These are phyloP conservation scores for Chroicocephalus ridibundus DNA, from an alignment of 2,113 vertebrate species.

Conservation along the genomic window DNA sequence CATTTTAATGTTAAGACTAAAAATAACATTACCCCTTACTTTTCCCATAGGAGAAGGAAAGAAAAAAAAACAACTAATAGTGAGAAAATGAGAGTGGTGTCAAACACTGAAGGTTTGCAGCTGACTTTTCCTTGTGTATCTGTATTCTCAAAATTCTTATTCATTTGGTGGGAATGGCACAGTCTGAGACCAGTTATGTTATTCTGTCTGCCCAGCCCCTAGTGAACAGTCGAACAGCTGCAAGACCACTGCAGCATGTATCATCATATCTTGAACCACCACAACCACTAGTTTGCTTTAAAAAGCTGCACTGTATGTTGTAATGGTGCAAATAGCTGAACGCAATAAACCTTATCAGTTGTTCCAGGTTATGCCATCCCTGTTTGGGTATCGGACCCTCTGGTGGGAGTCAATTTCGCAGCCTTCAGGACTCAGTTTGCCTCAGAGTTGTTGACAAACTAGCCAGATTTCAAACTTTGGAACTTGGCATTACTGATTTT, in stretches of 20 bases:
- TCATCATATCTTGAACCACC: not conserved
- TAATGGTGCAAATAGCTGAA: not conserved
- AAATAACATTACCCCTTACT: not conserved
- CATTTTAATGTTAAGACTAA: not conserved
- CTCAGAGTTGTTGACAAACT: not conserved
- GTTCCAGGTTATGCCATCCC: not conserved
- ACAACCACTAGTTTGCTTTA: not conserved
- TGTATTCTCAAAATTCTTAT: not conserved
- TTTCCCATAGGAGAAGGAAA: not conserved
- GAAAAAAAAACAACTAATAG: rapidly evolving
- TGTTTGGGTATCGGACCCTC: not conserved
- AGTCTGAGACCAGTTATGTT: not conserved
- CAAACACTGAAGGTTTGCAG: not conserved
- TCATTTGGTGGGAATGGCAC: not conserved
- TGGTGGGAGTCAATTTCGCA: not conserved
- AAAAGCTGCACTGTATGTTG: not conserved
- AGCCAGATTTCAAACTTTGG: not conserved
- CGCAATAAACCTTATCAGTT: not conserved
- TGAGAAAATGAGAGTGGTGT: not conserved
- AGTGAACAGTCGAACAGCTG: not conserved
- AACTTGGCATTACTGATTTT: not conserved
- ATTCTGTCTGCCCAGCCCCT: not conserved
- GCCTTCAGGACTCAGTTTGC: not conserved
- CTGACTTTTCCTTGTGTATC: not conserved
- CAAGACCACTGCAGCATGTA: not conserved